Percentiles rank a stretch among this genome's conserved stretches.
These are phyloP conservation scores for Pangasius macronema DNA, from an alignment of 2,797 vertebrate genomes.

Conservation along the genomic window DNA sequence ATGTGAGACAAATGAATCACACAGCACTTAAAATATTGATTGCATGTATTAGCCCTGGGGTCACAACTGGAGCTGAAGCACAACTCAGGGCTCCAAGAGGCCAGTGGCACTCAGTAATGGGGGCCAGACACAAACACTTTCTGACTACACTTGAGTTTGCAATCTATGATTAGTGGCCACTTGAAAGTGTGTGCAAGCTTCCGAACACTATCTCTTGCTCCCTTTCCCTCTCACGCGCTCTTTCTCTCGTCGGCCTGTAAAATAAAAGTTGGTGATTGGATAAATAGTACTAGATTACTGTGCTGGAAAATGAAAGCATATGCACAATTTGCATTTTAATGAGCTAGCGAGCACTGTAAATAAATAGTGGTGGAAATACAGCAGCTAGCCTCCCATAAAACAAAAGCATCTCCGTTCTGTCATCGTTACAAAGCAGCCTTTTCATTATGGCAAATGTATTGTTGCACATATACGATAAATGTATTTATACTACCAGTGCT, in stretches of 20 bases:
- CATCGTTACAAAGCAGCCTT: slow-evolving; percentile 56
- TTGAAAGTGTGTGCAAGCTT: slow-evolving; percentile 59
- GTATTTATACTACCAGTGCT: slow-evolving; percentile 5
- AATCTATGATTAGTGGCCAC: slow-evolving; percentile 62
- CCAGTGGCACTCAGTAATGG: slow-evolving; percentile 56
- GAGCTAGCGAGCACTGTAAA: slow-evolving; percentile 70
- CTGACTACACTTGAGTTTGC: slow-evolving; percentile 61
- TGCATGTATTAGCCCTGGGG: slow-evolving; percentile 60
- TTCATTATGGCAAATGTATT: slow-evolving; percentile 53
- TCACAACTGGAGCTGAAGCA: slow-evolving; percentile 54
- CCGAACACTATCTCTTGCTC: slow-evolving; percentile 56
- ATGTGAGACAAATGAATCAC: slow-evolving; percentile 60
- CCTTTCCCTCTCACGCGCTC: slow-evolving; percentile 30
- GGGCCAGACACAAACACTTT: slow-evolving; percentile 58
- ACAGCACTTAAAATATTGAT: slow-evolving; percentile 63
- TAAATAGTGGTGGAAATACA: slow-evolving; percentile 64
- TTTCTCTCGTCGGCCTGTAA: slow-evolving; percentile 58
- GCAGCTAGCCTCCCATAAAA: slow-evolving; percentile 49
- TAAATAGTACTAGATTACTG: slow-evolving; percentile 74
- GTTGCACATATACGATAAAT: slow-evolving; percentile 35
- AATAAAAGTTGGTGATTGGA: slow-evolving; percentile 72
- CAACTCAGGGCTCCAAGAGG: slow-evolving; percentile 54
- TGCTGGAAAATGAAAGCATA: slow-evolving; percentile 76
- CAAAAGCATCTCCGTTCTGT: slow-evolving; percentile 59
- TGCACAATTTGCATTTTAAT: slow-evolving; percentile 80